A percentile compares a stretch with the other conserved stretches of the same genome.
These are phyloP conservation scores for Ennomos erosarius DNA, from an alignment of 2,888 invertebrate species.

Conservation along the genomic window DNA sequence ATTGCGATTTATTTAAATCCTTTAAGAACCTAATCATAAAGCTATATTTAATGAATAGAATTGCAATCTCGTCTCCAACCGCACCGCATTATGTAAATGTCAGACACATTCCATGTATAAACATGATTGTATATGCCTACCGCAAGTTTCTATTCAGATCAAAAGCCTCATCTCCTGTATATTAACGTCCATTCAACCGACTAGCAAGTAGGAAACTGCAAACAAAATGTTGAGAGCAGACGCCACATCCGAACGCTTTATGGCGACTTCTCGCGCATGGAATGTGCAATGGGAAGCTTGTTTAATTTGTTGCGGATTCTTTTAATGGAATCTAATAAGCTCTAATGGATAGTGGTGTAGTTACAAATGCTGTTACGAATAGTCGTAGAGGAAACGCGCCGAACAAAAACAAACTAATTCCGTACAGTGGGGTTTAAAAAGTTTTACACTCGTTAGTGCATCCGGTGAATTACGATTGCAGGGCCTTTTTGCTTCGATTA, in stretches of 20 bases:
- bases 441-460: slow-evolving; percentile 81
- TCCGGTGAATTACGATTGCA: slow-evolving; percentile 81
- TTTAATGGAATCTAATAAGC: slow-evolving; percentile 51
- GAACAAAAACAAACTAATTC: slow-evolving; percentile 74
- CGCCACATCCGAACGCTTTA: slow-evolving; percentile 39
- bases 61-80: slow-evolving; percentile 21
- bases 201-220: slow-evolving; percentile 47
- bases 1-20: too few relatives aligned
- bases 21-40: slow-evolving; percentile 40
- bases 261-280: slow-evolving; percentile 38
- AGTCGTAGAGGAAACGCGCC: slow-evolving; percentile 67
- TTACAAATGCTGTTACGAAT: slow-evolving; percentile 53
- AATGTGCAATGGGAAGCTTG: slow-evolving; percentile 40
- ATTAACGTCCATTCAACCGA: slow-evolving; percentile 53
- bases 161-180: slow-evolving; percentile 55
- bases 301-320: slow-evolving; percentile 43
- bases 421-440: slow-evolving; percentile 69
- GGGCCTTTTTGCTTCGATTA: slow-evolving; percentile 74
- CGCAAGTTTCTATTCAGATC: slow-evolving; percentile 52
- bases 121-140: slow-evolving; percentile 20
- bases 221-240: slow-evolving; percentile 44
- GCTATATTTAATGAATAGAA: slow-evolving; percentile 36
- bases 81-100: slow-evolving; percentile 40
- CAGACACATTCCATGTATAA: slow-evolving; percentile 33
- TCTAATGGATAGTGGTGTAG: slow-evolving; percentile 48